Evolutionary conservation across 2,888 invertebrate genomes (phyloP).

Genomic region (Cheilosia pagana): DNA sequence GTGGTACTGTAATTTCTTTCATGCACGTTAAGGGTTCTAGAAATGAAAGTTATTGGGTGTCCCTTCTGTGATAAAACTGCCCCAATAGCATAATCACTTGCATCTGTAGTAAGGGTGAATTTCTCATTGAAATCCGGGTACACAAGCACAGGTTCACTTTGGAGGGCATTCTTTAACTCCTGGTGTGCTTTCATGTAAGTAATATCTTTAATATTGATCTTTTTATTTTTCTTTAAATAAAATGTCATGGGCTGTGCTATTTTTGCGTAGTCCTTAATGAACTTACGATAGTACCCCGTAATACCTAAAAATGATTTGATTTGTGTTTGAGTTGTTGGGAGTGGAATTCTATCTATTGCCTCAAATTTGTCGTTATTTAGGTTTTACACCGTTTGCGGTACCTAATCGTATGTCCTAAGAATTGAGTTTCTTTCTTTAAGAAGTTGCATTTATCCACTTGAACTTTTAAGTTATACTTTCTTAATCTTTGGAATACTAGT

Average conservation of each 20-base stretch:
- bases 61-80: slow-evolving; percentile 12
- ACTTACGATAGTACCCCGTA: slow-evolving; percentile 58
- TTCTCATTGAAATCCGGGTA: slow-evolving; percentile 8
- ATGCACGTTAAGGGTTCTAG: slow-evolving; percentile 8
- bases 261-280: slow-evolving; percentile 55
- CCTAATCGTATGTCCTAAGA: slow-evolving; percentile 78
- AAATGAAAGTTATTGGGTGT: background rate
- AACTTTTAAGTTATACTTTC: slow-evolving; percentile 76
- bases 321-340: slow-evolving; percentile 76
- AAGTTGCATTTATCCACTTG: slow-evolving; percentile 76
- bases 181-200: background rate
- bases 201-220: background rate
- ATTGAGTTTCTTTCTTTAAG: slow-evolving; percentile 73
- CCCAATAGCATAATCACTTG: slow-evolving; percentile 12
- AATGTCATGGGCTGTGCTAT: background rate
- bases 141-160: background rate
- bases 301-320: slow-evolving; percentile 72
- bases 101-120: slow-evolving; percentile 7
- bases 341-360: slow-evolving; percentile 74
- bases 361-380: slow-evolving; percentile 78
- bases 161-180: background rate
- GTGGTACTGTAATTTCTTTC: slow-evolving; percentile 7
- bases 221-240: background rate
- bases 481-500: slow-evolving; percentile 66
- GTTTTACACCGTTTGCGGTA: slow-evolving; percentile 77